phyloP scores from a whole-genome alignment of 2,113 vertebrate species.

The Chroicocephalus ridibundus region DNA sequence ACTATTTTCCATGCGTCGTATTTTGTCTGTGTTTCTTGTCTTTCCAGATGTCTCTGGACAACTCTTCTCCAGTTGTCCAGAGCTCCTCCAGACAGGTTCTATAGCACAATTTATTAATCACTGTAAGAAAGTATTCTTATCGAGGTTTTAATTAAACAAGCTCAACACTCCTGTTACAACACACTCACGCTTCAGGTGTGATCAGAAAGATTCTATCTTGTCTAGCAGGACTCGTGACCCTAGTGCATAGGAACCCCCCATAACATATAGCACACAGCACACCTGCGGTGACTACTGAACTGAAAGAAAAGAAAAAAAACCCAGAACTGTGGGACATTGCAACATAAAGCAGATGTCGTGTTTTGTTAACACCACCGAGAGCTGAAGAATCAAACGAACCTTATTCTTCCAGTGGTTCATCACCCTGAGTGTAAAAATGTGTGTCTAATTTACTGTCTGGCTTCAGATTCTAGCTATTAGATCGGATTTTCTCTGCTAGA shows the following conservation, averaged over 20 bases:
- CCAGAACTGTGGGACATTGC: background rate
- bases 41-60: background rate
- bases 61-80: background rate
- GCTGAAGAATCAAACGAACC: background rate
- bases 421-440: background rate
- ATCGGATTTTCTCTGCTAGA: conserved; percentile 18
- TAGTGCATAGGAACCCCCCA: background rate
- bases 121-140: background rate
- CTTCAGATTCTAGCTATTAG: background rate
- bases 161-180: background rate
- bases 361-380: background rate
- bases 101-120: background rate
- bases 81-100: background rate
- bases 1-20: accelerated
- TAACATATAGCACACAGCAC: background rate
- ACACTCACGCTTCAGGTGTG: background rate
- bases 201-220: background rate
- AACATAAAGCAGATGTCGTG: background rate
- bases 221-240: background rate
- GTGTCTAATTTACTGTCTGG: background rate
- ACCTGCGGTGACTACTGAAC: background rate
- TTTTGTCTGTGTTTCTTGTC: background rate
- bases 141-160: background rate
- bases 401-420: background rate
- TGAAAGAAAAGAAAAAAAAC: background rate